Evolutionary conservation across 2,888 invertebrate genomes (phyloP).

Genomic region (Esperia sulphurella): DNA sequence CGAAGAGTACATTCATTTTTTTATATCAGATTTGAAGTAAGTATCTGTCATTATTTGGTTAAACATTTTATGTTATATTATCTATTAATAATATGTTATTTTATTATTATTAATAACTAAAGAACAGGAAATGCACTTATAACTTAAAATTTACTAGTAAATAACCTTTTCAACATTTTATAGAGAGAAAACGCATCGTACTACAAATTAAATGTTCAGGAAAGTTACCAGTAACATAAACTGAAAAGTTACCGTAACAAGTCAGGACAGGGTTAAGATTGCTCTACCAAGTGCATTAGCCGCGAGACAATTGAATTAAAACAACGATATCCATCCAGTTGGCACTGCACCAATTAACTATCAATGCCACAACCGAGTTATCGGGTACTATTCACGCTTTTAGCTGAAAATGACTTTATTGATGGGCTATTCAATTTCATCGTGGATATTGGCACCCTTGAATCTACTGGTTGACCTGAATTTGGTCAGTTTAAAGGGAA

Average conservation of each 20-base stretch:
- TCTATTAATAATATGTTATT: too few relatives aligned
- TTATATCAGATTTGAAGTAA: too few relatives aligned
- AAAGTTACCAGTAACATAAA: slow-evolving; percentile 1
- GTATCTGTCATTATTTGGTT: too few relatives aligned
- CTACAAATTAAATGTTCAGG: too few relatives aligned
- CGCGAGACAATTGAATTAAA: slow-evolving; percentile 60
- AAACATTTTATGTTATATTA: too few relatives aligned
- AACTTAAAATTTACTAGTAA: too few relatives aligned
- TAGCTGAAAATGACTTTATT: slow-evolving; percentile 61
- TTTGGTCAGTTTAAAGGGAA: not conserved
- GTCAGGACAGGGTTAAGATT: slow-evolving; percentile 37
- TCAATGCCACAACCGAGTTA: slow-evolving; percentile 49
- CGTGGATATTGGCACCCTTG: slow-evolving; percentile 32
- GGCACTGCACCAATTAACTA: slow-evolving; percentile 67
- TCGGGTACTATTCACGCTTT: slow-evolving; percentile 54
- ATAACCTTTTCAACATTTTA: too few relatives aligned
- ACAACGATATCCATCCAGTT: slow-evolving; percentile 57
- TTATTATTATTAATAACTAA: too few relatives aligned
- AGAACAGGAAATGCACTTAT: too few relatives aligned
- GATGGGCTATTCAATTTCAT: slow-evolving; percentile 49
- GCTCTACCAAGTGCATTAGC: slow-evolving; percentile 49
- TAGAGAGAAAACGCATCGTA: not conserved
- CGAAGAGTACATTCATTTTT: too few relatives aligned
- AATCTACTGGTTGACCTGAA: slow-evolving; percentile 14
- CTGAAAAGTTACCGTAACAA: slow-evolving; percentile 41